Evolutionary conservation across 23 tunicate genomes (phyloP).

Genomic region (Trididemnum nubilum): DNA sequence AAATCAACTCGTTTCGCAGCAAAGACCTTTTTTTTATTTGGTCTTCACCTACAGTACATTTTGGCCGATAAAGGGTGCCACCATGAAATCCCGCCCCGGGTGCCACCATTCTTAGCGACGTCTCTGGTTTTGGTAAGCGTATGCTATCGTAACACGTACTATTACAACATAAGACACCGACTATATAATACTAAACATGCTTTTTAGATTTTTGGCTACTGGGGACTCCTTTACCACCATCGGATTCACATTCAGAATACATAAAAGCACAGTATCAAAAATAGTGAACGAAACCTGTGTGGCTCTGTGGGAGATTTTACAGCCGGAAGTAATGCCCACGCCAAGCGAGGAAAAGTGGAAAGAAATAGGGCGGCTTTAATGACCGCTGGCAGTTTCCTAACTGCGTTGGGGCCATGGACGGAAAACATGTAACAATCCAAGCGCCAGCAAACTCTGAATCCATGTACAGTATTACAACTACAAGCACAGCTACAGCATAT

Average conservation of each 20-base stretch:
- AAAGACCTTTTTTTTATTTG: no score
- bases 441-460: slow-evolving; percentile 56
- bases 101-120: no score
- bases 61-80: no score
- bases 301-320: slow-evolving; percentile 43
- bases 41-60: no score
- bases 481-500: slow-evolving; percentile 26
- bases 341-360: slow-evolving; percentile 25
- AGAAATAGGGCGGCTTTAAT: slow-evolving; percentile 30
- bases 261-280: slow-evolving; percentile 22
- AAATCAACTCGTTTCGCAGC: no score
- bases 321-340: slow-evolving; percentile 33
- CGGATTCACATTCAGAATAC: slow-evolving; percentile 27
- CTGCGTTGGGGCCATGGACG: slow-evolving; percentile 50
- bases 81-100: no score
- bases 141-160: no score
- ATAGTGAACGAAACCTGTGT: slow-evolving; percentile 51
- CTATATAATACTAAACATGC: no score
- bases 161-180: not conserved
- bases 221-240: slow-evolving; percentile 44
- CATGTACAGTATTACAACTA: slow-evolving; percentile 28
- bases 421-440: slow-evolving; percentile 49
- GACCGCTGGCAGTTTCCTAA: slow-evolving; percentile 49
- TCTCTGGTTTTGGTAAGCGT: no score
- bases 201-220: slow-evolving; percentile 56